Percentiles rank a stretch among this genome's conserved stretches.
Evolutionary conservation across 2,113 vertebrate species (phyloP).

Genomic region (Podiceps cristatus): DNA sequence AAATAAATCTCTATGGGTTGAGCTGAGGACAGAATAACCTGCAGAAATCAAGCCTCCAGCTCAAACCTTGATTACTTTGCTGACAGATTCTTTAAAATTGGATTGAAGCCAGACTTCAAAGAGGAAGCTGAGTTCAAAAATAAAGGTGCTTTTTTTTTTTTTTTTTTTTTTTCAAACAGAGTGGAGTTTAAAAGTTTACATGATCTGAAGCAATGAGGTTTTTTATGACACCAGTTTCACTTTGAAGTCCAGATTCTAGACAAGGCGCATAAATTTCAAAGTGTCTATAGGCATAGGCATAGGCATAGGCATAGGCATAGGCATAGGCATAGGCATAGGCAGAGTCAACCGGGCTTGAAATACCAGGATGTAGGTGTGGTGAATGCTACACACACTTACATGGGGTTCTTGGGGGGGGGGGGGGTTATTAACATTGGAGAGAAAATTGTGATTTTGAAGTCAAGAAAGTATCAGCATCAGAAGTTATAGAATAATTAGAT

Average conservation of each 20-base stretch:
- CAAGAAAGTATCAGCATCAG: background rate
- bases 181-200: constrained; percentile 64
- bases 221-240: constrained; percentile 48
- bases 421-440: background rate
- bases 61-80: constrained; percentile 50
- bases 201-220: constrained; percentile 32
- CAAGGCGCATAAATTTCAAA: constrained; percentile 58
- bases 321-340: background rate
- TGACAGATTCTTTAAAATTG: constrained; percentile 65
- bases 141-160: background rate
- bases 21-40: constrained; percentile 22
- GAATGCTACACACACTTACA: background rate
- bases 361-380: background rate
- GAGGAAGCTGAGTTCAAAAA: constrained; percentile 61
- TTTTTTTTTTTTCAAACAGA: background rate
- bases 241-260: constrained; percentile 70
- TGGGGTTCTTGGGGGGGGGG: no score
- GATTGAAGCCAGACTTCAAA: constrained; percentile 70
- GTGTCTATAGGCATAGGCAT: constrained; percentile 9
- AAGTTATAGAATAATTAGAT: background rate
- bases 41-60: constrained; percentile 55
- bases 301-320: background rate
- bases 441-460: background rate
- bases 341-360: background rate
- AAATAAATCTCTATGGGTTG: background rate